Percentiles rank a stretch among this genome's conserved stretches.
Conservation (phyloP, 1,140 invertebrate species). For the Heliconius congener region DNA sequence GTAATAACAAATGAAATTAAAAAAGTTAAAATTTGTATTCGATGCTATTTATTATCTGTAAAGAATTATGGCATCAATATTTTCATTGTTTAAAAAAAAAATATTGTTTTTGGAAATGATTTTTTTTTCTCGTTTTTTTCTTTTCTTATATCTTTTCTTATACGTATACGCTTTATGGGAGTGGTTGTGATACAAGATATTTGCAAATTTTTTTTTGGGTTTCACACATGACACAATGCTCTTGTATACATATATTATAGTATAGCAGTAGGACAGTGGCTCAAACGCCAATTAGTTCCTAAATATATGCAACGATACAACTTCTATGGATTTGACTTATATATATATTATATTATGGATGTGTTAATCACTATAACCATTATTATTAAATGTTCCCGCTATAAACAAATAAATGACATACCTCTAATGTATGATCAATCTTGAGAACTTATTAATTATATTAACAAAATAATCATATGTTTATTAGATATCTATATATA, state of each 20-base stretch:
- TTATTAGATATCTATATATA: background rate
- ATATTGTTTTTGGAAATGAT: background rate
- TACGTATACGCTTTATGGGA: background rate
- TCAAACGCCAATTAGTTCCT: conserved; percentile 34
- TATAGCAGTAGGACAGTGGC: conserved; percentile 45
- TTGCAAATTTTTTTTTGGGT: background rate
- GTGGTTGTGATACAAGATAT: conserved; percentile 1
- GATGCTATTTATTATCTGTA: background rate
- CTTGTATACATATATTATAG: background rate
- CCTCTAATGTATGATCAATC: background rate
- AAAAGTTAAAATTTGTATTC: background rate
- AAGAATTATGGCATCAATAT: background rate
- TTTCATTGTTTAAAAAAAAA: background rate
- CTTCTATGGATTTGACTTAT: conserved; percentile 32
- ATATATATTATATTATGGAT: conserved; percentile 8
- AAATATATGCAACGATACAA: conserved; percentile 22
- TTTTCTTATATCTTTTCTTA: no score
- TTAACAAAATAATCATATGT: background rate
- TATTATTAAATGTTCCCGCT: background rate
- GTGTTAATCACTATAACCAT: background rate
- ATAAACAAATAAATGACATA: background rate
- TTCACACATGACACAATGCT: background rate
- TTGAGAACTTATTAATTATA: background rate
- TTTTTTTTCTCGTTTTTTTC: background rate
- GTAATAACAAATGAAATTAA: no score